Evolutionary conservation across 2,888 invertebrate species (phyloP), one percentile per base, ranked within the genome.

Genomic region (Eupithecia vulgata): DNA sequence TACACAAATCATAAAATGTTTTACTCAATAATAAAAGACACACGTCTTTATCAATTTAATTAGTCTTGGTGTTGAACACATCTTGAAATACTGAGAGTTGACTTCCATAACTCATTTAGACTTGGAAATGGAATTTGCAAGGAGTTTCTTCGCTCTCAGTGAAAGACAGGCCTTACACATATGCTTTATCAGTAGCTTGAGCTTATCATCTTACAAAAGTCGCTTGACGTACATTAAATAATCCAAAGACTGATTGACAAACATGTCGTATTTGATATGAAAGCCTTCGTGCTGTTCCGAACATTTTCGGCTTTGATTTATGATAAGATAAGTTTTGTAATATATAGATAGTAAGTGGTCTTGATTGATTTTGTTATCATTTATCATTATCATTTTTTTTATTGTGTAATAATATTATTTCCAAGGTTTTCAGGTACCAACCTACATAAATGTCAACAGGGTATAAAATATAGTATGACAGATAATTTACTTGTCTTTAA

Each of bases 151-250:
- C n/a, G 37, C 62, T 64, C 15, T 37, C n/a, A 12, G n/a, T 64
- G 35, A 37, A 64, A 17, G n/a, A 2, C 34, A 64, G 12, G n/a
- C 62, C 1, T 35, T 35, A 35, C 5, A n/a, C 62, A 64, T 21
- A 5, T 37, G 62, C n/a, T 17, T 35, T 64, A 64, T 64, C 62
- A 64, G 37, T 35, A 12, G 12, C 57, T 25, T 52, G 52, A 8
- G 21, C 21, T 52, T 52, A 52, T 52, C 21, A 52, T 10, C 4
- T 35, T 34, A n/a, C 62, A 62, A 17, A 61, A 34, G 7, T 62
- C 68, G 76, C 76, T 76, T 84, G 81, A 83, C 83, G 83, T 79
- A 83, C 81, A 81, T 82, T 75, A 77, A 67, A 79, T 68, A 76
- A 82, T 82, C 8, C n/a, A 35, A 13, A 40, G 42, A 34, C 66